Evolutionary conservation across 2,113 vertebrate genomes (phyloP).

Genomic region (Dipodomys spectabilis): DNA sequence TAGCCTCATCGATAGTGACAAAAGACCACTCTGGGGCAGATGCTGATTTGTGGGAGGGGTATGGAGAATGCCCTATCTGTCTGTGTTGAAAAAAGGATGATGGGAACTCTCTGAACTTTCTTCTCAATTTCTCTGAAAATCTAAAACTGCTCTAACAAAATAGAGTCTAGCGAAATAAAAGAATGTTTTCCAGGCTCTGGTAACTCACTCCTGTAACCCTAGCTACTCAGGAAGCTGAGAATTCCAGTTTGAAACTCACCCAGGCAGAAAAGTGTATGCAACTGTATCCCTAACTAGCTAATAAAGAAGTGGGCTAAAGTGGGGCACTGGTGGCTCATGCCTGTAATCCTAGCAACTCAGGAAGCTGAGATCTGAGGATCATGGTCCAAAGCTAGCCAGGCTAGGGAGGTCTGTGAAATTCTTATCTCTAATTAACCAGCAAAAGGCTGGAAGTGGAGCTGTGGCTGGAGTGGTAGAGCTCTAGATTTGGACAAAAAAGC

Average conservation of each 20-base stretch:
- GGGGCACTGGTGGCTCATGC: too few relatives aligned
- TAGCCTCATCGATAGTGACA: background rate
- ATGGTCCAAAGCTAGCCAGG: too few relatives aligned
- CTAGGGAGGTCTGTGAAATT: too few relatives aligned
- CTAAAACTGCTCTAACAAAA: constrained; percentile 10
- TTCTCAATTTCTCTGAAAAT: background rate
- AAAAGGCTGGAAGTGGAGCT: too few relatives aligned
- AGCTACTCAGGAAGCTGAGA: background rate
- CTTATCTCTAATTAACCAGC: too few relatives aligned
- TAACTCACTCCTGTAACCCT: background rate
- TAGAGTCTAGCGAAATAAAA: background rate
- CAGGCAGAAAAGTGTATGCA: background rate
- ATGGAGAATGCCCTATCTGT: background rate
- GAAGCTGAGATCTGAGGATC: too few relatives aligned
- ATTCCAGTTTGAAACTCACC: background rate
- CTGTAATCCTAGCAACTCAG: too few relatives aligned
- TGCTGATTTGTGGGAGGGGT: background rate
- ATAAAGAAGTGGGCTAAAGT: too few relatives aligned
- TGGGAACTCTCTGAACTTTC: background rate
- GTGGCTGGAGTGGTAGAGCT: too few relatives aligned
- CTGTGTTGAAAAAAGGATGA: too few relatives aligned
- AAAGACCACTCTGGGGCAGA: background rate
- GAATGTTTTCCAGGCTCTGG: background rate
- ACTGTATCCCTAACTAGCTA: too few relatives aligned
- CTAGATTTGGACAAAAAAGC: too few relatives aligned